phyloP scores from a whole-genome alignment of 2,797 vertebrate genomes.

The Syndactyla subalaris region DNA sequence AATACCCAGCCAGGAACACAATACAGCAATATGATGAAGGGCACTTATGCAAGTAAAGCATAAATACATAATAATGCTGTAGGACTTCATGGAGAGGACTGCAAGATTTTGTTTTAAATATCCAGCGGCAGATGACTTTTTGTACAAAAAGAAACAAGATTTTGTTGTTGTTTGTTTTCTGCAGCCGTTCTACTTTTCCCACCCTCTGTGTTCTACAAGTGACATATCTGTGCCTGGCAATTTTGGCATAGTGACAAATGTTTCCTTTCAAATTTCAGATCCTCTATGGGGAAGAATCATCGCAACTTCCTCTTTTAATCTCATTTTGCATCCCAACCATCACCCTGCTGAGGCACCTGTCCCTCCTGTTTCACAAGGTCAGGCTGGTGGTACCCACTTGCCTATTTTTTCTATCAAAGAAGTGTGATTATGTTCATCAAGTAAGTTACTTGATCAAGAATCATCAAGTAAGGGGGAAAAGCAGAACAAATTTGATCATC shows the following conservation, averaged over 20 bases:
- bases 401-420: neutral
- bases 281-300: neutral
- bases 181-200: neutral
- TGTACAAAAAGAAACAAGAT: neutral
- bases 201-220: neutral
- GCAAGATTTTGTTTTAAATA: neutral
- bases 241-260: neutral
- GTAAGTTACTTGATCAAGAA: neutral
- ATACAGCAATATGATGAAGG: neutral
- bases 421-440: neutral
- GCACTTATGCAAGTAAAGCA: neutral
- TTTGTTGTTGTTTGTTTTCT: neutral
- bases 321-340: neutral
- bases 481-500: neutral
- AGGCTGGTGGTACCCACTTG: neutral
- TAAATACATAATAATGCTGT: neutral
- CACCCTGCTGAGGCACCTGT: neutral
- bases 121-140: neutral
- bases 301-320: neutral
- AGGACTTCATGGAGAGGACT: neutral
- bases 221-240: neutral
- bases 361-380: neutral
- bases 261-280: constrained; percentile 10
- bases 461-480: neutral
- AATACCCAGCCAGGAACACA: neutral